Conservation (phyloP, 2,888 invertebrate species). For the Seira musarum region DNA sequence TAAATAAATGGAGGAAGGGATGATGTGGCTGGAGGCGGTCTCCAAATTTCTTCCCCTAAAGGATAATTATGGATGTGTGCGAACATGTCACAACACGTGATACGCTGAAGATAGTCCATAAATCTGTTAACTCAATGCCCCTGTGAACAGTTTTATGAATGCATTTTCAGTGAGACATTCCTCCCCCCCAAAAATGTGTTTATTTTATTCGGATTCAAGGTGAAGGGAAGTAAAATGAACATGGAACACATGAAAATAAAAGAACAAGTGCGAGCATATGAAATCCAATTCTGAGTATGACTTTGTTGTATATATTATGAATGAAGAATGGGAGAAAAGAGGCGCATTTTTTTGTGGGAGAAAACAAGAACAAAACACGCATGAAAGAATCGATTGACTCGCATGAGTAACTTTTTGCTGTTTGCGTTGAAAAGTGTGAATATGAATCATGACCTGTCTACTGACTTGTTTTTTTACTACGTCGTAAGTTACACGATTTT, state of each 20-base stretch:
- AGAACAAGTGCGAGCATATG: conserved; percentile 14
- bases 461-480: background rate
- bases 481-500: too few relatives aligned
- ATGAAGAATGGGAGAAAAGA: conserved; percentile 21
- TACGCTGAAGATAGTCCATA: background rate
- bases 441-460: conserved; percentile 29
- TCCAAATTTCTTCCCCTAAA: background rate
- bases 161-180: too few relatives aligned
- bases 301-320: conserved; percentile 31
- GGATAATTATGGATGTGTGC: conserved; percentile 26
- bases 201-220: too few relatives aligned
- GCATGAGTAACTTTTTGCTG: conserved; percentile 53
- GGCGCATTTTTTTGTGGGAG: background rate
- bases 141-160: too few relatives aligned
- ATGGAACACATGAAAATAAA: background rate
- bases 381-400: conserved; percentile 46
- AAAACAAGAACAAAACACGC: conserved; percentile 40
- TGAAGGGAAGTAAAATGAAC: too few relatives aligned
- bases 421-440: conserved; percentile 1
- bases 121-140: too few relatives aligned
- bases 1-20: too few relatives aligned
- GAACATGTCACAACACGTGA: conserved; percentile 47
- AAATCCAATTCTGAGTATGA: too few relatives aligned
- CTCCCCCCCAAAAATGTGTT: too few relatives aligned
- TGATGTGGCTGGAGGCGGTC: too few relatives aligned